Percentiles rank a stretch among this genome's conserved stretches.
Evolutionary conservation across 2,797 vertebrate species (phyloP).

Genomic region (Gadopsis bispinosus): DNA sequence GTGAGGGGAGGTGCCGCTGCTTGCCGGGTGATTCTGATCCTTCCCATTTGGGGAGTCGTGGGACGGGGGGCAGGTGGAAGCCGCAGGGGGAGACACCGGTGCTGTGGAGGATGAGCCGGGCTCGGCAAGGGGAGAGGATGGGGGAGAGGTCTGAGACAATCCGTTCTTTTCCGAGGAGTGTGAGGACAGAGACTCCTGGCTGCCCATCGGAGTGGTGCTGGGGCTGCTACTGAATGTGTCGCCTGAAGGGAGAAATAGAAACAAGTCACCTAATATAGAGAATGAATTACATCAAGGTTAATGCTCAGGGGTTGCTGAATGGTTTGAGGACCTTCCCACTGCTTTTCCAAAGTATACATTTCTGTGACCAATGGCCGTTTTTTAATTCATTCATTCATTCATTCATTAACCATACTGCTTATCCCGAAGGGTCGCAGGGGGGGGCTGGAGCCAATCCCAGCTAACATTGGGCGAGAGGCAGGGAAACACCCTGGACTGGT

Average conservation of each 20-base stretch:
- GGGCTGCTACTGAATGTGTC: conserved; percentile 98
- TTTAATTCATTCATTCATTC: too few relatives aligned
- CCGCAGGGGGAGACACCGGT: conserved; percentile 83
- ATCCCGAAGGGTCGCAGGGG: too few relatives aligned
- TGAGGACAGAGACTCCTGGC: conserved; percentile 96
- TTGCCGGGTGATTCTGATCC: conserved; percentile 36
- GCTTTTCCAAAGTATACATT: background rate
- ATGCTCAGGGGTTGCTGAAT: background rate
- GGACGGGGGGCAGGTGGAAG: conserved; percentile 84
- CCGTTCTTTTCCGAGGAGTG: conserved; percentile 97
- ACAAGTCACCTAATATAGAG: background rate
- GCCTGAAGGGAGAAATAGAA: conserved; percentile 79
- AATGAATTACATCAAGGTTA: background rate
- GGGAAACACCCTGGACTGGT: too few relatives aligned
- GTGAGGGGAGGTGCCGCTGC: conserved; percentile 34
- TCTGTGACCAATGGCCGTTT: background rate
- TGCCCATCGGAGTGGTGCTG: conserved; percentile 96
- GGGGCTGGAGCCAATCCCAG: too few relatives aligned
- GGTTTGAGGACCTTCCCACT: background rate
- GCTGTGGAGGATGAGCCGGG: conserved; percentile 83
- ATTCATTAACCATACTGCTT: too few relatives aligned
- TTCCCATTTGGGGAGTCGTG: conserved; percentile 77
- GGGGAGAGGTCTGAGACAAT: conserved; percentile 83
- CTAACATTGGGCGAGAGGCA: too few relatives aligned
- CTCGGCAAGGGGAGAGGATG: conserved; percentile 83